Percentiles rank a stretch among this genome's conserved stretches.
phyloP scores from a whole-genome alignment of 2,888 invertebrate species.

The Pyrochroa serraticornis region DNA sequence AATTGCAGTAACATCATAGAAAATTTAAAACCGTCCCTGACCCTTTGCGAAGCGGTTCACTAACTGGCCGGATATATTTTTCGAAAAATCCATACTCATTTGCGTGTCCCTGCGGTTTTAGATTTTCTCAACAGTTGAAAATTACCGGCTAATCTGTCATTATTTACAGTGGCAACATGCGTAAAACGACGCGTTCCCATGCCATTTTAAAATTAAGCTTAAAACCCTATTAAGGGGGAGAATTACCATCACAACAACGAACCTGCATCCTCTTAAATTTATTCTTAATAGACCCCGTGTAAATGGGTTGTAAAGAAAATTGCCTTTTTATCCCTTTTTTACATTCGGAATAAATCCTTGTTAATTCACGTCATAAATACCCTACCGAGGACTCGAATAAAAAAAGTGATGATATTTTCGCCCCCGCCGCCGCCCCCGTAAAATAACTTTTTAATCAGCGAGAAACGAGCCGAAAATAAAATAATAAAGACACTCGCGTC shows the following conservation, averaged over 20 bases:
- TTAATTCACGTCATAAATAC: constrained; percentile 26
- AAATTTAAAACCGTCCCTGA: too few species aligned
- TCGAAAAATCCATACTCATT: constrained; percentile 14
- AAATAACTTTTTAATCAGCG: constrained; percentile 5
- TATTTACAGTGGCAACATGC: constrained; percentile 10
- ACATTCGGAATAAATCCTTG: constrained; percentile 22
- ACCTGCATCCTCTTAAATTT: constrained; percentile 24
- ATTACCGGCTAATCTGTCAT: constrained; percentile 14
- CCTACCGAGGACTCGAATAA: background rate
- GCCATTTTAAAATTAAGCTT: constrained; percentile 28
- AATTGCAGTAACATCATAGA: too few species aligned
- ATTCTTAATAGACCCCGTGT: constrained; percentile 27
- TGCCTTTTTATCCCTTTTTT: constrained; percentile 26
- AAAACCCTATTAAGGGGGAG: constrained; percentile 25
- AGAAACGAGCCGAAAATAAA: background rate
- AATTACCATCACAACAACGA: constrained; percentile 24
- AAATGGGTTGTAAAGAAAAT: constrained; percentile 30
- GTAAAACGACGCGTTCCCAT: constrained; percentile 29
- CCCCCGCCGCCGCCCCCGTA: background rate
- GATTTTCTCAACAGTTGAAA: constrained; percentile 22
- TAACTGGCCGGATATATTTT: background rate
- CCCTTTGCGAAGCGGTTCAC: too few species aligned
- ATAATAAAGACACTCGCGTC: too few species aligned
- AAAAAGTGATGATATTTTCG: background rate
- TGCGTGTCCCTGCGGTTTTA: constrained; percentile 15